Evolutionary conservation across 2,888 invertebrate species (phyloP).

Genomic region (Orthosia cruda): DNA sequence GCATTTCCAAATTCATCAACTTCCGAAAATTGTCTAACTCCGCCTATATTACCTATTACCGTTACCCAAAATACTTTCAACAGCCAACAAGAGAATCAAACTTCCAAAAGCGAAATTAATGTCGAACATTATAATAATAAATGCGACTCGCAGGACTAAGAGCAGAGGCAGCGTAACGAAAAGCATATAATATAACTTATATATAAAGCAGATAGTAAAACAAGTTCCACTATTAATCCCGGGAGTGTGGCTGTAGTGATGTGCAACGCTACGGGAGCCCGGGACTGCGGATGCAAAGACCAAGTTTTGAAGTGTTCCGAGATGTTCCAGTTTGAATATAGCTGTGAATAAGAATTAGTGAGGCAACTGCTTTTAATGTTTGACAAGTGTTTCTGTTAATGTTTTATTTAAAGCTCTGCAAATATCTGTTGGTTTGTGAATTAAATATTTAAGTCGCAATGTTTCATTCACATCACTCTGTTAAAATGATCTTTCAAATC

Average conservation of each 20-base stretch:
- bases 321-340: constrained; percentile 65
- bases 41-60: constrained; percentile 45
- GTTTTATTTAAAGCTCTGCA: constrained; percentile 42
- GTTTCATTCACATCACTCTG: neutral
- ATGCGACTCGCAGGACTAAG: constrained; percentile 69
- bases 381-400: constrained; percentile 58
- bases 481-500: neutral
- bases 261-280: constrained; percentile 59
- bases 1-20: constrained; percentile 15
- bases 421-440: constrained; percentile 7
- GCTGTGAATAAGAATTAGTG: constrained; percentile 65
- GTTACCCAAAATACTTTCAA: constrained; percentile 51
- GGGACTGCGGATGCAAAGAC: constrained; percentile 55
- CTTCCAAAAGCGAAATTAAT: constrained; percentile 65
- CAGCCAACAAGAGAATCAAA: constrained; percentile 65
- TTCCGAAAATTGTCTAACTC: constrained; percentile 11
- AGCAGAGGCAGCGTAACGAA: constrained; percentile 47
- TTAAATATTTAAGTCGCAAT: constrained; percentile 17
- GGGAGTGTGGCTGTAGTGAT: constrained; percentile 64
- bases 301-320: constrained; percentile 66
- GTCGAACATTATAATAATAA: constrained; percentile 70
- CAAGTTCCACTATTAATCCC: constrained; percentile 71
- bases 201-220: constrained; percentile 67
- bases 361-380: constrained; percentile 63
- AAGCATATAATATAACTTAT: constrained; percentile 56